Evolutionary conservation across 2,888 invertebrate species (phyloP).

Genomic region (Apantesis nais): DNA sequence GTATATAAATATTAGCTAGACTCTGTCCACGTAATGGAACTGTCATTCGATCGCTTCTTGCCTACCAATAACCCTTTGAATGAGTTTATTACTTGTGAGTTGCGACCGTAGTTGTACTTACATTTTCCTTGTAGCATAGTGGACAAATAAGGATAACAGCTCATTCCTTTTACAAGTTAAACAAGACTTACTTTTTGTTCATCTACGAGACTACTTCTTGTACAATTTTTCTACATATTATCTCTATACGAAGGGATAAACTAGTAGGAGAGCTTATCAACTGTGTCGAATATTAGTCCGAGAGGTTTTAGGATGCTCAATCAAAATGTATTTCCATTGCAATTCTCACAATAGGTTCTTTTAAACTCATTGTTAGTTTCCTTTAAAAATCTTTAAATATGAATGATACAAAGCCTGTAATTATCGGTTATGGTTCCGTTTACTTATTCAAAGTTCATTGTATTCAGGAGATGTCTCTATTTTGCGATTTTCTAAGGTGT

Average conservation of each 20-base stretch:
- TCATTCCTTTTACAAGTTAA: slow-evolving; percentile 59
- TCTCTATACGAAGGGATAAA: slow-evolving; percentile 24
- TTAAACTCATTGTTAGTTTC: slow-evolving; percentile 63
- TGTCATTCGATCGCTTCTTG: slow-evolving; percentile 72
- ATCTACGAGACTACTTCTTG: slow-evolving; percentile 15
- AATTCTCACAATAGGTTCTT: slow-evolving; percentile 58
- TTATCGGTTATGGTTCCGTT: slow-evolving; percentile 79
- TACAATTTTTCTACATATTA: slow-evolving; percentile 29
- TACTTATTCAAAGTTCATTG: slow-evolving; percentile 74
- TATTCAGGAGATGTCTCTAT: slow-evolving; percentile 78
- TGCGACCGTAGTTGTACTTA: slow-evolving; percentile 55
- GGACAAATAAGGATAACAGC: slow-evolving; percentile 57
- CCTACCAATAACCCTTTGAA: slow-evolving; percentile 71
- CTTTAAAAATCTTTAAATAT: slow-evolving; percentile 70
- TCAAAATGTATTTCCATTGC: slow-evolving; percentile 62
- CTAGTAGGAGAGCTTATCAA: slow-evolving; percentile 35
- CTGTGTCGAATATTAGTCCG: slow-evolving; percentile 24
- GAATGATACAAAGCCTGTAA: slow-evolving; percentile 78
- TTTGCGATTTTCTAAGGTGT: slow-evolving; percentile 84
- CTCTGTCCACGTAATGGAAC: slow-evolving; percentile 73
- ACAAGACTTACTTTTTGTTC: slow-evolving; percentile 43
- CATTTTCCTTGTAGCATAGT: slow-evolving; percentile 47
- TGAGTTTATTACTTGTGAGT: slow-evolving; percentile 76
- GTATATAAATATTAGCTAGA: slow-evolving; percentile 72
- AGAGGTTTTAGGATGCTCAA: slow-evolving; percentile 49